Percentiles rank a stretch among this genome's conserved stretches.
Conservation (phyloP, 2,113 vertebrate species). For the Melanotaenia duboulayi region DNA sequence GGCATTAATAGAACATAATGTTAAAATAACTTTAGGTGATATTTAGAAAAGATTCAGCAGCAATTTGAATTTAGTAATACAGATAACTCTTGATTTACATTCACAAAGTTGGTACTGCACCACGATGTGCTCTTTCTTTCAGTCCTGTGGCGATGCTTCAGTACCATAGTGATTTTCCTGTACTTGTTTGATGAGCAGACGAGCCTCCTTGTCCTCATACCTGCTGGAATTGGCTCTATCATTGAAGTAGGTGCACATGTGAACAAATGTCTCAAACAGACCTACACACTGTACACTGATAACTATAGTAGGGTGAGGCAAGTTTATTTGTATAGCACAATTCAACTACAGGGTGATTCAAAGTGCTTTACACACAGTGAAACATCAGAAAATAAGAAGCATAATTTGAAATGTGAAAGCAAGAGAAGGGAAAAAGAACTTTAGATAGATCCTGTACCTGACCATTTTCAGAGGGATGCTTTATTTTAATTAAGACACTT, state of each 20-base stretch:
- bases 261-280: background rate
- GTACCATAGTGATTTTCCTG: slow-evolving; percentile 96
- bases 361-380: no score
- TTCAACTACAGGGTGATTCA: no score
- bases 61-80: background rate
- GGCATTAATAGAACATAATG: no score
- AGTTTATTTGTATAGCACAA: no score
- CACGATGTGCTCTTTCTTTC: slow-evolving; percentile 21
- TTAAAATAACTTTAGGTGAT: background rate
- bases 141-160: slow-evolving; percentile 98
- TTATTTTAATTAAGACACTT: no score
- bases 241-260: slow-evolving; percentile 87
- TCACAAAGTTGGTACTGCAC: background rate
- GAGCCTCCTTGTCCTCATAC: slow-evolving; percentile 94
- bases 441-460: no score
- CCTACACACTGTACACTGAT: no score
- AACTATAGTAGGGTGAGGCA: background rate
- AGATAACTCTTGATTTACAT: background rate
- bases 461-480: no score
- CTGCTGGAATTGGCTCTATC: slow-evolving; percentile 92
- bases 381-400: no score
- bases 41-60: background rate
- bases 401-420: no score
- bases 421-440: no score
- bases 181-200: slow-evolving; percentile 97